These are phyloP conservation scores for Caenorhabditis sp. DNA, from an alignment of 2,888 invertebrate species.

Conservation along the genomic window DNA sequence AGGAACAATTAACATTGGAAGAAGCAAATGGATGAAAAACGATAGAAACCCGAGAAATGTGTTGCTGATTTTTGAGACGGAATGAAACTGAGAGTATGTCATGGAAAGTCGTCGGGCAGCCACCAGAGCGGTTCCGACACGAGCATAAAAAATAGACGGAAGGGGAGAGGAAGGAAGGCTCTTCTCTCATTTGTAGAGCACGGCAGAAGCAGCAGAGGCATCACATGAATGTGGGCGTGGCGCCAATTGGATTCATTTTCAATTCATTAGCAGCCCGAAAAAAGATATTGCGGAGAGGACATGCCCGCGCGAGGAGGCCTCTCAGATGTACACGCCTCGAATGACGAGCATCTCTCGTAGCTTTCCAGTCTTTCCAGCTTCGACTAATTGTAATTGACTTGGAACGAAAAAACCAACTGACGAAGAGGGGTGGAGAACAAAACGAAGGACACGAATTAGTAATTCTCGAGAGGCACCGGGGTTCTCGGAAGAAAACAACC, in stretches of 20 bases:
- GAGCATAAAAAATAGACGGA: not conserved
- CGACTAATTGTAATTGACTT: conserved; percentile 42
- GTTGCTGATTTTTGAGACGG: not conserved
- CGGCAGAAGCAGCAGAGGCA: conserved; percentile 11
- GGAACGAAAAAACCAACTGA: conserved; percentile 1
- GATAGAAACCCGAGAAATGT: not conserved
- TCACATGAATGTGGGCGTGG: conserved; percentile 54
- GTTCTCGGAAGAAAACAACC: conserved; percentile 11
- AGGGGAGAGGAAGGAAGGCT: conserved; percentile 7
- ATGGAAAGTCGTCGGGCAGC: not conserved
- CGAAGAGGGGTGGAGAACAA: not conserved
- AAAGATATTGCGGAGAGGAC: conserved; percentile 15
- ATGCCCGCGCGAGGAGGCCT: not conserved
- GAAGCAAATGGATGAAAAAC: too few relatives aligned
- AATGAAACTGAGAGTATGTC: not conserved
- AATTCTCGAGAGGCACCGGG: conserved; percentile 21
- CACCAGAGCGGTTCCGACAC: not conserved
- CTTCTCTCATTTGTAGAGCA: not conserved
- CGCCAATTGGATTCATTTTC: conserved; percentile 62
- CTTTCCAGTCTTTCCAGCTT: conserved; percentile 9
- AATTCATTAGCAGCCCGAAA: conserved; percentile 54
- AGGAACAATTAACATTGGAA: too few relatives aligned
- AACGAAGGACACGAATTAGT: conserved; percentile 16
- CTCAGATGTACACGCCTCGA: conserved; percentile 38
- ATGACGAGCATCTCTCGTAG: conserved; percentile 12